phyloP scores from a whole-genome alignment of 2,113 vertebrate genomes.

The Accipiter cooperii region DNA sequence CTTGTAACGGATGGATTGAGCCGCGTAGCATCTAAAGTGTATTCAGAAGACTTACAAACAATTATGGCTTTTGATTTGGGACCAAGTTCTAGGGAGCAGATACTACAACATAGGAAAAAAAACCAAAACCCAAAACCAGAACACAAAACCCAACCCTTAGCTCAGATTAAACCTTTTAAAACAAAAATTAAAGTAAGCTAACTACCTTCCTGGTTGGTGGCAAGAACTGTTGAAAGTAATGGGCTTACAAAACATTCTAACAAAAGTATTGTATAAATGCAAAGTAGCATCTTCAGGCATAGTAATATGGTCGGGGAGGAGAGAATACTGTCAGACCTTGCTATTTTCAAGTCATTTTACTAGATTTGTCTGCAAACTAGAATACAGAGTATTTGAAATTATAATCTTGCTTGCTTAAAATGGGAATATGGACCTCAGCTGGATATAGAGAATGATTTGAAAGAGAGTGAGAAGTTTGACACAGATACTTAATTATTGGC shows the following conservation, averaged over 20 bases:
- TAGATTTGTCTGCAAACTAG: not conserved
- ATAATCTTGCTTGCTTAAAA: not conserved
- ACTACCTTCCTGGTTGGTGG: not conserved
- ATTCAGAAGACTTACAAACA: not conserved
- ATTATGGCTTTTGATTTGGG: not conserved
- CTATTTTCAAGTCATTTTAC: not conserved
- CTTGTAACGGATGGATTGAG: not conserved
- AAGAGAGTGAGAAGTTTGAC: not conserved
- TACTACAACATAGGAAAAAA: not conserved
- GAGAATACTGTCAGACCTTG: not conserved
- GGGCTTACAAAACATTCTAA: not conserved
- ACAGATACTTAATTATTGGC: slow-evolving; percentile 18
- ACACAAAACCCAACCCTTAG: not conserved
- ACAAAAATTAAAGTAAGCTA: not conserved
- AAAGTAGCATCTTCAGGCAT: not conserved
- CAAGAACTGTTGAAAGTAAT: not conserved
- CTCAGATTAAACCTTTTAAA: not conserved
- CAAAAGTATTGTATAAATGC: not conserved
- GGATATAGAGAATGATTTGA: not conserved
- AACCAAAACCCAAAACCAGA: not conserved
- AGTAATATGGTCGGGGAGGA: not conserved
- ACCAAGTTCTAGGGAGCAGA: not conserved
- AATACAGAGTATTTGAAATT: not conserved
- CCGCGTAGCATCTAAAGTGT: not conserved
- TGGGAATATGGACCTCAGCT: not conserved